Base-by-base conservation (phyloP, 2,888 invertebrate genomes). In the Apoderus coryli region DNA sequence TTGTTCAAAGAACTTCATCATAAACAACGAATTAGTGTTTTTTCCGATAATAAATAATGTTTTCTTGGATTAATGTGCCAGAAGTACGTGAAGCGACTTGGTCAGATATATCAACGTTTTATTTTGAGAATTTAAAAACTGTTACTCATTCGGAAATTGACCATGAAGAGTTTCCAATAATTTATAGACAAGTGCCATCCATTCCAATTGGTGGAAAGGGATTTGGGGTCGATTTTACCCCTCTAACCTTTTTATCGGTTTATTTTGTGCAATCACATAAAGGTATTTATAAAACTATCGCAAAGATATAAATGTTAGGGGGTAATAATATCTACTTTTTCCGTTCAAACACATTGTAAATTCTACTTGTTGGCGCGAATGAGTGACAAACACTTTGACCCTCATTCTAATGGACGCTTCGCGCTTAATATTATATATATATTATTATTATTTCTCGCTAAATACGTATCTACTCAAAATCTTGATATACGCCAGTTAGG, bases 121-220 rank as follows among this genome's bases (percentile, higher is more conserved):
- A 66, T 49, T 51, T 64, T 36, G 65, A 67, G 43, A 58, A 57
- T 25, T 61, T 53, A 27, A 71, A 72, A 55, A 69, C 69, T 49
- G 59, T 77, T 44, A 72, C 76, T 9, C 67, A 75, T 42, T 77
- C 77, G 22, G 72, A 71, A 45, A 48, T 65, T 29, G 76, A 79
- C 48, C 62, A 60, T 40, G 67, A 70, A 43, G 73, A 63, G 38
- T 52, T 52, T 16, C 69, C 76, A 1, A 63, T 73, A 34, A 70
- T 74, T 38, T 72, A 69, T 46, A 55, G 61, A 24, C 64, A 65
- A 46, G 56, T 64, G 2, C 69, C 57, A 12, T 56, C 57, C 10
- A 32, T 54, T 30, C 48, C 52, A 4, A 42, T 57, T 14, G 53
- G 50, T 30, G 54, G 52, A 35, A 51, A 52, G 42, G 65, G 62